Base-by-base conservation (phyloP, 1,140 invertebrate genomes). In the Drosophila grimshawi region DNA sequence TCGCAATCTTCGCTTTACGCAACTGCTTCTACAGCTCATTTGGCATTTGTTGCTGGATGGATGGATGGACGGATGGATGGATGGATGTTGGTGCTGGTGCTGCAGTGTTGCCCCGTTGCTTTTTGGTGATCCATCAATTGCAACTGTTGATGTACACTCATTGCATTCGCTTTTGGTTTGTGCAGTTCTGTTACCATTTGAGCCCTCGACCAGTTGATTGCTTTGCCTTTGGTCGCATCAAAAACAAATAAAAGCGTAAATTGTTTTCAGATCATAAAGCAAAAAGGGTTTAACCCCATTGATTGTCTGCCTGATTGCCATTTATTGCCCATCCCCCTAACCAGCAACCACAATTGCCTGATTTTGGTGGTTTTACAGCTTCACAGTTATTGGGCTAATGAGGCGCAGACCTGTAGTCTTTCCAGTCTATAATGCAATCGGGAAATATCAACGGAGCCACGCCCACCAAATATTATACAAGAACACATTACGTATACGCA, bases 161-260 rank as follows among this genome's bases (percentile, higher is more conserved):
- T 83, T 89, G 85, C 85, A 72, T 71, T 61, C 33, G 59, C 51
- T 65, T 76, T 11, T 32, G 57, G 39, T 48, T 48, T 29, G 19
- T 19, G 19, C 7, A 51, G 43, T 35, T 53, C 30, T 83, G 83
- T 72, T 88, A 83, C 73, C 73, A 88, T 83, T 88, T 83, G 71
- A 19, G n/a, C 39, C 30, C 37, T 39, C 49, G 56, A 74, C 37
- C 45, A 60, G 57, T 64, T 88, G 83, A 83, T 88, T 88, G 78
- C 79, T 65, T 61, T 60, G 57, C n/a, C 72, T 77, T 88, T 83
- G 81, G 85, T 86, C 79, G 82, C 76, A 86, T 88, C 83, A 76
- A 85, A 89, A 88, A 85, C 85, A 89, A 88, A 88, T 88, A 88
- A 88, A 88, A 89, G 80, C 85, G 81, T 85, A 89, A 88, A 88